Base-by-base conservation (phyloP, 2,888 invertebrate genomes). In the Poecilus cupreus region DNA sequence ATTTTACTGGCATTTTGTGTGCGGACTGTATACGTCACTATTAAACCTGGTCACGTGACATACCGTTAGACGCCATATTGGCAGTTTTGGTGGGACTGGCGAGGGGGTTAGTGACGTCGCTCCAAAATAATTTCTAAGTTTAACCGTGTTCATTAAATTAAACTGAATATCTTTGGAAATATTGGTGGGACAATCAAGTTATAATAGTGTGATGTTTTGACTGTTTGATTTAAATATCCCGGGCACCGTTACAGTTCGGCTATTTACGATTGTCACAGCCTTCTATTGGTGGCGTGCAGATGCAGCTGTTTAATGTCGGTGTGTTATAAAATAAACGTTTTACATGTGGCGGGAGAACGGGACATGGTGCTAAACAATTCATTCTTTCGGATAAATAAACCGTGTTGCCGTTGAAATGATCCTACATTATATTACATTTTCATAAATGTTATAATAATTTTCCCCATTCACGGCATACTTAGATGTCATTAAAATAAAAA, bases 51-150 rank as follows among this genome's bases (percentile, higher is more conserved):
- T 91, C 91, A 91, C 91, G 91, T 91, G 91, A 91, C 90, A 88
- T 87, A 88, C 88, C 89, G 90, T 89, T 89, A 89, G 89, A 90
- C 91, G 91, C 91, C 91, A 91, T 91, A 91, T 91, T 91, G 90
- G 90, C 90, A 90, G 90, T 90, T 90, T 86, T 88, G 88, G 89
- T 89, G 89, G 85, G 68, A 79, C 87, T 87, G 88, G 86, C 88
- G 88, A 87, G 88, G 89, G 90, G 90, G 90, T 89, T 89, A 89
- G 89, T 88, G 89, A 89, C 89, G 89, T 89, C 88, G 85, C 85
- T 85, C 83, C 83, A 78, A 83, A 81, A 72, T 80, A 68, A 81
- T 85, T 85, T 84, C 82, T 72, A 80, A 37, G 72, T 72, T 80
- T 72, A 80, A 24, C 37, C 72, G 39, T 80, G 20, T 49, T 39